A percentile compares a stretch with the other conserved stretches of the same genome.
Evolutionary conservation across 2,888 invertebrate species (phyloP).

Genomic region (Tridacna gigas): DNA sequence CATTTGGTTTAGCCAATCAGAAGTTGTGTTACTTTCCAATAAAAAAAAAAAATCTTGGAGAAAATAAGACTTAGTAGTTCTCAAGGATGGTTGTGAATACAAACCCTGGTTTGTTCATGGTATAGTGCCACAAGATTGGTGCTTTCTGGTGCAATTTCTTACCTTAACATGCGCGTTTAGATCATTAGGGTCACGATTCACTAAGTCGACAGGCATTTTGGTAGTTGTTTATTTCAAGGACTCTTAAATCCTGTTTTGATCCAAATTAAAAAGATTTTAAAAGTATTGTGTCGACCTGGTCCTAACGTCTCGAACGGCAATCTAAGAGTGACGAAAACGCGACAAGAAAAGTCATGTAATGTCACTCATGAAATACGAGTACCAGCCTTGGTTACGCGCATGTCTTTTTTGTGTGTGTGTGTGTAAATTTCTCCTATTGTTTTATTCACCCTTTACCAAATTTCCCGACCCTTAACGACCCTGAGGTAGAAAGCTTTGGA

Average conservation of each 20-base stretch:
- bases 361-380: too few relatives aligned
- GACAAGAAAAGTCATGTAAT: too few relatives aligned
- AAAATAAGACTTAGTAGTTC: too few relatives aligned
- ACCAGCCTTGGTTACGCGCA: conserved; percentile 18
- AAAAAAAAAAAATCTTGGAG: too few relatives aligned
- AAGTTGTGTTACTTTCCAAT: too few relatives aligned
- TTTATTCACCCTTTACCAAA: background rate
- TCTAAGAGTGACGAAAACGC: conserved; percentile 1
- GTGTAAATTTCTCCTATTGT: too few relatives aligned
- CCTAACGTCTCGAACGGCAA: background rate
- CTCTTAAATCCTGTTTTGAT: background rate
- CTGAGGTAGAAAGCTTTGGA: background rate
- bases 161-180: conserved; percentile 35
- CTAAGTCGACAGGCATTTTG: conserved; percentile 23
- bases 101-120: too few relatives aligned
- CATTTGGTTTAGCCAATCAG: too few relatives aligned
- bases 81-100: too few relatives aligned
- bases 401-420: background rate
- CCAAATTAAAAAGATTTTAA: background rate
- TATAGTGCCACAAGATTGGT: too few relatives aligned
- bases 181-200: conserved; percentile 37
- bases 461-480: background rate
- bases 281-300: background rate
- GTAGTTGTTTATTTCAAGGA: background rate
- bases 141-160: conserved; percentile 16